Evolutionary conservation across 1,140 invertebrate genomes (phyloP).

Genomic region (Drosophila biarmipes): DNA sequence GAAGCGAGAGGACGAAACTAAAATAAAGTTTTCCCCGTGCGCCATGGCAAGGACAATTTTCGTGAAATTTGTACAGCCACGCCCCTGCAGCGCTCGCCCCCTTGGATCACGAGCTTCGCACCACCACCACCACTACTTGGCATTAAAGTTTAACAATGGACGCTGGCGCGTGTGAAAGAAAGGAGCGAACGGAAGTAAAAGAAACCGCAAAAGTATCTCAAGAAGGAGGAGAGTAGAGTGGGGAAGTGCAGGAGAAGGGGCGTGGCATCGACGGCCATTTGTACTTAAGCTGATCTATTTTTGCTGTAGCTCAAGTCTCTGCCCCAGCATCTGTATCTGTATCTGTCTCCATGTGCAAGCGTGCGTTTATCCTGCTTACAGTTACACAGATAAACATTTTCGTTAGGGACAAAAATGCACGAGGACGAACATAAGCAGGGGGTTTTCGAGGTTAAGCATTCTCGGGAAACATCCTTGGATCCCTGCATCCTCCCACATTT

Average conservation of each 20-base stretch:
- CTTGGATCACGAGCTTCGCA: neutral
- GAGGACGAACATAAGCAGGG: conserved; percentile 18
- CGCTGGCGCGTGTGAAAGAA: conserved; percentile 54
- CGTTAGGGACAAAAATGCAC: conserved; percentile 44
- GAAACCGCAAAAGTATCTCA: conserved; percentile 67
- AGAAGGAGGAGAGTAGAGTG: conserved; percentile 1
- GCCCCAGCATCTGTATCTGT: neutral
- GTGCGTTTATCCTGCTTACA: conserved; percentile 70
- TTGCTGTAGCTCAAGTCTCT: conserved; percentile 50
- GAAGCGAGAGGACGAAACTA: conserved; percentile 40
- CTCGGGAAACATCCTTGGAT: conserved; percentile 18
- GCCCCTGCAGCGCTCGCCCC: conserved; percentile 9
- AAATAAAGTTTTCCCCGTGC: conserved; percentile 58
- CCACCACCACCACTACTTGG: conserved; percentile 22
- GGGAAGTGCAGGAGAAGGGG: conserved; percentile 12
- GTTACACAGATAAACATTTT: conserved; percentile 74
- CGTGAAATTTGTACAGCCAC: conserved; percentile 68
- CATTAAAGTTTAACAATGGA: conserved; percentile 71
- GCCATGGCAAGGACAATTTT: conserved; percentile 55
- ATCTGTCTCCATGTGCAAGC: conserved; percentile 32
- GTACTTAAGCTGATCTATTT: conserved; percentile 79
- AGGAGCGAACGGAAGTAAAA: conserved; percentile 32
- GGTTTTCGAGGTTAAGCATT: conserved; percentile 8
- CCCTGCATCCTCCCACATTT: conserved; percentile 18
- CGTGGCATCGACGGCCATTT: conserved; percentile 52